Conservation (phyloP, 2,113 vertebrate genomes). For the Oncorhynchus nerka region DNA sequence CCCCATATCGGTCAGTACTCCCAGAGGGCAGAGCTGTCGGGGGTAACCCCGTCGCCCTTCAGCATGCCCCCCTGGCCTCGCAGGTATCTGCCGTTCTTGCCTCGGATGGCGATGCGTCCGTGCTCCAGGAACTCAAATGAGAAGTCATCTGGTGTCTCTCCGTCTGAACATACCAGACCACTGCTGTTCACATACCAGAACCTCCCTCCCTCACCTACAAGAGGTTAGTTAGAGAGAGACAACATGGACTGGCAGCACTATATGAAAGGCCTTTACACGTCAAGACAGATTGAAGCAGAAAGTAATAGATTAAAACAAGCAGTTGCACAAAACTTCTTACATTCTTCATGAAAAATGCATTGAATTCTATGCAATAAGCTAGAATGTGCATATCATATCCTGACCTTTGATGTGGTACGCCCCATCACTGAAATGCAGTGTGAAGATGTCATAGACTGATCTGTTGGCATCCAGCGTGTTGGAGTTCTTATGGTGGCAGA, state of each 20-base stretch:
- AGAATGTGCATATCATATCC: neutral
- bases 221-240: neutral
- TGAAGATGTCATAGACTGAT: slow-evolving; percentile 91
- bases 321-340: too few relatives aligned
- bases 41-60: slow-evolving; percentile 81
- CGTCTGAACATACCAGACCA: slow-evolving; percentile 86
- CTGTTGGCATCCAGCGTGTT: slow-evolving; percentile 92
- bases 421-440: slow-evolving; percentile 84
- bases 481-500: slow-evolving; percentile 89
- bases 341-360: too few relatives aligned
- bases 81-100: slow-evolving; percentile 86
- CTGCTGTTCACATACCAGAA: slow-evolving; percentile 90
- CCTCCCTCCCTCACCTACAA: slow-evolving; percentile 79
- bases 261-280: too few relatives aligned
- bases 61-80: slow-evolving; percentile 88
- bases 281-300: too few relatives aligned
- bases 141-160: slow-evolving; percentile 88
- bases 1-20: slow-evolving; percentile 80
- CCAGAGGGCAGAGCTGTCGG: slow-evolving; percentile 84
- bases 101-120: slow-evolving; percentile 86
- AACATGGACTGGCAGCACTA: neutral
- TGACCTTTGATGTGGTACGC: slow-evolving; percentile 92
- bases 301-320: too few relatives aligned
- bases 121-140: slow-evolving; percentile 86
- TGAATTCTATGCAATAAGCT: neutral